Evolutionary conservation across 2,797 vertebrate species (phyloP).

Genomic region (Spinibarbus caldwelli): DNA sequence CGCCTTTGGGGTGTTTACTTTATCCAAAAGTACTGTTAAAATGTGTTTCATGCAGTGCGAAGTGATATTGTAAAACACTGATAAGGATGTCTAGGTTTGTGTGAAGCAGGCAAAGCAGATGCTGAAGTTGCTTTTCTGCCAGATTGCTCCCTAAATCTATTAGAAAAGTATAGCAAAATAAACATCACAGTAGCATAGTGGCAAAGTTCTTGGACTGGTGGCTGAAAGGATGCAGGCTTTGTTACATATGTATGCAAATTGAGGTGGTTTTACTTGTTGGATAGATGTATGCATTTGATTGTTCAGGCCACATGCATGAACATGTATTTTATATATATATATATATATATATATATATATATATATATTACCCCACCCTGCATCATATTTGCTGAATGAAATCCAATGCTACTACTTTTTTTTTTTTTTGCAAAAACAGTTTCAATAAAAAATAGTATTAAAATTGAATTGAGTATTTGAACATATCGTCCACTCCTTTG

Average conservation of each 20-base stretch:
- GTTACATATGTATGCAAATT: background rate
- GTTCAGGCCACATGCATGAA: background rate
- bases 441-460: too few relatives aligned
- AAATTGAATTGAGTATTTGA: too few relatives aligned
- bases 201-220: background rate
- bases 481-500: too few relatives aligned
- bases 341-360: too few relatives aligned
- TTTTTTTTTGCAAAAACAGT: background rate
- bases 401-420: too few relatives aligned
- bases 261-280: background rate
- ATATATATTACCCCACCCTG: too few relatives aligned
- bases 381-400: too few relatives aligned
- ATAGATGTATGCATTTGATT: background rate
- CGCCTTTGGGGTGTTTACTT: constrained; percentile 26
- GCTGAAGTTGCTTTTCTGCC: background rate
- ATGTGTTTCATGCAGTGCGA: background rate
- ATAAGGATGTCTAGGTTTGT: constrained; percentile 16
- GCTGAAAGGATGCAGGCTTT: background rate
- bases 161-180: background rate
- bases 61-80: constrained; percentile 22
- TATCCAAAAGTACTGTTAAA: constrained; percentile 17
- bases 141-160: background rate
- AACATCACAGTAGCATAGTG: background rate
- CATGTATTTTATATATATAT: too few relatives aligned
- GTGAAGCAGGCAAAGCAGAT: background rate